Evolutionary conservation across 2,797 vertebrate genomes (phyloP), one percentile per base, ranked within the genome.

Genomic region (Lutjanus campechanus): DNA sequence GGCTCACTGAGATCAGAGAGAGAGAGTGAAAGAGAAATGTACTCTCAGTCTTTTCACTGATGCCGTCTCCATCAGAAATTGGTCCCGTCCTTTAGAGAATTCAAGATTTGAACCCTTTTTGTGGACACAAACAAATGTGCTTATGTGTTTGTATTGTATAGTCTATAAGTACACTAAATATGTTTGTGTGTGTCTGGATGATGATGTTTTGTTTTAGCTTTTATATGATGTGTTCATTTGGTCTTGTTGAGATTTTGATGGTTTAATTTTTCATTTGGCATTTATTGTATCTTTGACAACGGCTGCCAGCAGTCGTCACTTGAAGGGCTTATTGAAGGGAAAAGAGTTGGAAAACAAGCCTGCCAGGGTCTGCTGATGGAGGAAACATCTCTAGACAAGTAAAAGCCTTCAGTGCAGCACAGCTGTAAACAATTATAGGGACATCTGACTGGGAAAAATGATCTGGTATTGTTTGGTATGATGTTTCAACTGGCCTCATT

Each of bases 1-100:
- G 76, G 92, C 92, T 93, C 92, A 80, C 92, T 88, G 91, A 95
- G 92, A 87, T 90, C 83, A 84, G 68, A 20, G 69, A 46, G 69
- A 46, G 25, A 51, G 44, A 69, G 46, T 19, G 49, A 59, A 58
- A 77, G 65, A 61, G 62, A 78, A 20, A 81, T 71, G 36, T 51
- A 69, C 70, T 64, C 70, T 8, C 46, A 43, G 50, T 75, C 80
- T 77, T 79, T 77, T 79, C 46, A 77, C 44, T 74, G 61, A 54
- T 63, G 74, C 67, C 13, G 53, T 47, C 66, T 69, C 25, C 12
- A 51, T 72, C 66, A 70, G 40, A 88, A 86, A 83, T 78, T 65
- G 62, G 13, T 60, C 43, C 43, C 49, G 5, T 71, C 81, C 76
- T 86, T 80, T 53, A 62, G 77, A 92, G 81, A 78, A 80, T 85